phyloP scores from a whole-genome alignment of 2,888 invertebrate genomes.

The Schizaphis graminum region DNA sequence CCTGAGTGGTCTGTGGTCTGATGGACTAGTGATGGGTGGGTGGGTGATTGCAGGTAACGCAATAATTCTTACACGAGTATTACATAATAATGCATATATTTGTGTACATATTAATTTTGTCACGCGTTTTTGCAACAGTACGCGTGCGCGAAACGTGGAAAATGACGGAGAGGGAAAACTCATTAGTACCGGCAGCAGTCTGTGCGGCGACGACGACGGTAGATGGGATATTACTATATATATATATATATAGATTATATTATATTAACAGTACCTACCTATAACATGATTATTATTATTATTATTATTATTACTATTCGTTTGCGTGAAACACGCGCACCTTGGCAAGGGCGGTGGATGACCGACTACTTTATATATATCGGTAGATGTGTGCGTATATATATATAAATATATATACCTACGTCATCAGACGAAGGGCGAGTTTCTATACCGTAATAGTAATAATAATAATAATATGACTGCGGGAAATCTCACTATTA shows the following conservation, averaged over 20 bases:
- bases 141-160: constrained; percentile 9
- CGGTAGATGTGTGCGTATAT: background rate
- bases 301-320: constrained; percentile 26
- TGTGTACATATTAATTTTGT: constrained; percentile 19
- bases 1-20: background rate
- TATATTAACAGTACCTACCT: constrained; percentile 25
- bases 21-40: background rate
- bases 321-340: constrained; percentile 54
- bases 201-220: background rate
- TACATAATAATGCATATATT: background rate
- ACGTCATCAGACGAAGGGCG: constrained; percentile 27
- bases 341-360: background rate
- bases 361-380: background rate
- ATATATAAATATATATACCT: background rate
- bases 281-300: constrained; percentile 50
- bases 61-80: background rate
- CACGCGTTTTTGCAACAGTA: constrained; percentile 11
- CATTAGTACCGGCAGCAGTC: constrained; percentile 48
- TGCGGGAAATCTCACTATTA: constrained; percentile 46
- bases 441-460: background rate
- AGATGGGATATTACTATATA: background rate
- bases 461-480: constrained; percentile 42
- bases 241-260: too few species aligned
- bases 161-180: constrained; percentile 41
- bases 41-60: background rate